Percentiles rank a stretch among this genome's conserved stretches.
Conservation (phyloP, 2,888 invertebrate genomes). For the Pollenia labialis region DNA sequence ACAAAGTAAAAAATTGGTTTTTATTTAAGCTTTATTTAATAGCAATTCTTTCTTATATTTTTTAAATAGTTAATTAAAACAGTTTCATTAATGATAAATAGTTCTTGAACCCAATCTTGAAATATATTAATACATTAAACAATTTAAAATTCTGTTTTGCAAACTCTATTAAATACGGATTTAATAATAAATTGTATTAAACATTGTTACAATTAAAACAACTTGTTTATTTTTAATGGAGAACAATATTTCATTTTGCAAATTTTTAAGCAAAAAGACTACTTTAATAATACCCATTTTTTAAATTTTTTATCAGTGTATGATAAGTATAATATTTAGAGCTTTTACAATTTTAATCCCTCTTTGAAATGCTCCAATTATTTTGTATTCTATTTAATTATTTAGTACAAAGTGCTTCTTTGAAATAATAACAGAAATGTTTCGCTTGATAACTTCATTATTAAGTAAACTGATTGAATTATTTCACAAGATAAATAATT, state of each 20-base stretch:
- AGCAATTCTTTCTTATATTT: too few species aligned
- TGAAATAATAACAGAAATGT: neutral
- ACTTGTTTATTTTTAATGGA: neutral
- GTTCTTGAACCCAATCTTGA: too few species aligned
- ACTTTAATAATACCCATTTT: too few species aligned
- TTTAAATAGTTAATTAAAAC: too few species aligned
- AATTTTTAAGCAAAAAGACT: too few species aligned
- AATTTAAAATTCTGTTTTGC: neutral
- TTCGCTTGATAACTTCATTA: neutral
- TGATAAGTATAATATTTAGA: neutral
- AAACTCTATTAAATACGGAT: neutral
- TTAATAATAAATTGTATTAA: neutral
- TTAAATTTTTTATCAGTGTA: neutral
- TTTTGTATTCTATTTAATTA: slow-evolving; percentile 14
- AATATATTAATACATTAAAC: neutral
- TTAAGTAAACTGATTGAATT: neutral
- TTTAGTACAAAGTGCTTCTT: slow-evolving; percentile 16
- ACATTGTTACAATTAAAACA: neutral
- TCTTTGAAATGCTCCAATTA: slow-evolving; percentile 28
- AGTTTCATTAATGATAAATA: too few species aligned
- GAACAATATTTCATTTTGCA: neutral
- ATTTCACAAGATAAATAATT: neutral
- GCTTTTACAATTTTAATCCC: neutral
- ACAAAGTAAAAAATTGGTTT: too few species aligned
- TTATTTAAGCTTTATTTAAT: too few species aligned